Evolutionary conservation across 1,140 invertebrate species (phyloP).

Genomic region (Zelostemma sp.): DNA sequence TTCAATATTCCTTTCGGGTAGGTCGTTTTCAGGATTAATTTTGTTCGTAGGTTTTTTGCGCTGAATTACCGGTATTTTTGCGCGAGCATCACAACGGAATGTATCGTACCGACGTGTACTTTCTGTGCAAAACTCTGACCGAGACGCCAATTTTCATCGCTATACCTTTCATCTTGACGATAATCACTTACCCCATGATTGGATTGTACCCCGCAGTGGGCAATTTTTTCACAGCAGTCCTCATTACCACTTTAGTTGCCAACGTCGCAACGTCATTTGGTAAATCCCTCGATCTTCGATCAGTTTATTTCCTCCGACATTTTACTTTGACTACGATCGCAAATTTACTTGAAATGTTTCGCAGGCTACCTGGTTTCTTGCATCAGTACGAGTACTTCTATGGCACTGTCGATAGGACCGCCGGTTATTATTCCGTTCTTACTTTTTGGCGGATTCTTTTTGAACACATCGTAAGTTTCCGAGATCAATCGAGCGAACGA

Average conservation of each 20-base stretch:
- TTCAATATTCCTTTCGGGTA: neutral
- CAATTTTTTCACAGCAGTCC: slow-evolving; percentile 82
- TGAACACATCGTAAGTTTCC: slow-evolving; percentile 85
- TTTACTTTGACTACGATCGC: no score
- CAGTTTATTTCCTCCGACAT: no score
- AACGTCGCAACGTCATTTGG: slow-evolving; percentile 94
- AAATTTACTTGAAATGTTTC: neutral
- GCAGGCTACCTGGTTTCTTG: slow-evolving; percentile 92
- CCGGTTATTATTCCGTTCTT: slow-evolving; percentile 93
- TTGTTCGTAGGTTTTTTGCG: slow-evolving; percentile 86
- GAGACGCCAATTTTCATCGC: slow-evolving; percentile 87
- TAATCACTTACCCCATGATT: slow-evolving; percentile 90
- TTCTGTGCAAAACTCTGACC: slow-evolving; percentile 90
- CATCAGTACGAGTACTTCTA: slow-evolving; percentile 81
- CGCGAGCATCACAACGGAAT: slow-evolving; percentile 92
- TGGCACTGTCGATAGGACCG: slow-evolving; percentile 90
- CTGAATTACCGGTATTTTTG: slow-evolving; percentile 92
- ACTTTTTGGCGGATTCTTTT: slow-evolving; percentile 95
- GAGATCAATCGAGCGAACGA: neutral
- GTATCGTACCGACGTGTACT: slow-evolving; percentile 94
- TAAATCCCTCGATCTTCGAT: no score
- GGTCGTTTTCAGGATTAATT: neutral
- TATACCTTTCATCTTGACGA: slow-evolving; percentile 86
- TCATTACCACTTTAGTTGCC: slow-evolving; percentile 84
- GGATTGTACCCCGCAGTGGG: slow-evolving; percentile 80